Percentiles rank a stretch among this genome's conserved stretches.
Evolutionary conservation across 2,113 vertebrate genomes (phyloP).

Genomic region (Indicator indicator): DNA sequence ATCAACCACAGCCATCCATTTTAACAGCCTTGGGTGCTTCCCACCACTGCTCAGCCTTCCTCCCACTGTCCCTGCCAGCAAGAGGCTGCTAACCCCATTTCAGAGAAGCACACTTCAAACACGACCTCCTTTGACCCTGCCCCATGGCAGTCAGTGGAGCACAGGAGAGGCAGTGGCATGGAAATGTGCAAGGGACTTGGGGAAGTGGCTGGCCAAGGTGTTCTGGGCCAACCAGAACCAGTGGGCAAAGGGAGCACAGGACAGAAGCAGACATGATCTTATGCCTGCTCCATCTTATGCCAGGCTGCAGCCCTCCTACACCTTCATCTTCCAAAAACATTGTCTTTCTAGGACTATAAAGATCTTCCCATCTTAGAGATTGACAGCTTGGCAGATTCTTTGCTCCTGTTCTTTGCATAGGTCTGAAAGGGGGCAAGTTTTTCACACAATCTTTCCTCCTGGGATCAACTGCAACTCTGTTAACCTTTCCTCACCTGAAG

Average conservation of each 20-base stretch:
- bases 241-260: neutral
- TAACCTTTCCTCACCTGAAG: neutral
- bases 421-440: neutral
- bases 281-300: neutral
- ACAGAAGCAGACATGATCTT: neutral
- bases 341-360: neutral
- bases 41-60: neutral
- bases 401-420: neutral
- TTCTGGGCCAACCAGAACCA: neutral
- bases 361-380: neutral
- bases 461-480: neutral
- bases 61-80: fast-evolving
- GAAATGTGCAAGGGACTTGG: fast-evolving
- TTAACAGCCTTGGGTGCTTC: neutral
- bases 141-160: neutral
- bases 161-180: neutral
- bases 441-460: neutral
- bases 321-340: neutral
- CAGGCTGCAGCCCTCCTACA: neutral
- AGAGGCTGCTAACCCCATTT: neutral
- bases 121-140: neutral
- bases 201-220: neutral
- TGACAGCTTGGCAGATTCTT: neutral
- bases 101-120: neutral
- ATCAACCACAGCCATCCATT: neutral